Evolutionary conservation across 1,140 invertebrate genomes (phyloP).

Genomic region (Antheraea mylitta): DNA sequence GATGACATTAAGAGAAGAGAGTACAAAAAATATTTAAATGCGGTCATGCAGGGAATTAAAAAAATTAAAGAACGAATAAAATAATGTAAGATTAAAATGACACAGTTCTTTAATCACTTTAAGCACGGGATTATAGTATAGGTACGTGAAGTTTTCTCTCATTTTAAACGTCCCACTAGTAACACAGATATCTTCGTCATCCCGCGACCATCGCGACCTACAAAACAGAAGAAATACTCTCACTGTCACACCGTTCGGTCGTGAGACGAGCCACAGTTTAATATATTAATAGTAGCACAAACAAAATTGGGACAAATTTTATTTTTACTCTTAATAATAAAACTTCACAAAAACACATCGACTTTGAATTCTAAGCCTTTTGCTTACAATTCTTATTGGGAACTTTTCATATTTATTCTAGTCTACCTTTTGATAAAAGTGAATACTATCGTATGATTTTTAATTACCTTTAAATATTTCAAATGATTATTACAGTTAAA

Average conservation of each 20-base stretch:
- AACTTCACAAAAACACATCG: background rate
- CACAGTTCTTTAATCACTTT: slow-evolving; percentile 5
- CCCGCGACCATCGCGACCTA: slow-evolving; percentile 58
- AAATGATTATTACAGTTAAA: too few relatives aligned
- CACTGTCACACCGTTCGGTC: slow-evolving; percentile 39
- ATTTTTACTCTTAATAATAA: background rate
- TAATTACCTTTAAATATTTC: too few relatives aligned
- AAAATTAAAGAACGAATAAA: background rate
- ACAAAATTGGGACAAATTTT: background rate
- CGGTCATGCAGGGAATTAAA: background rate
- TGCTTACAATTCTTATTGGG: background rate
- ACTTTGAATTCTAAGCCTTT: background rate
- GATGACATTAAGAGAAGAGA: background rate
- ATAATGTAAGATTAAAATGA: background rate
- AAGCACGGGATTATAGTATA: slow-evolving; percentile 12
- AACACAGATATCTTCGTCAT: slow-evolving; percentile 21
- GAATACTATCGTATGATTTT: too few relatives aligned
- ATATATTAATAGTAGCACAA: background rate
- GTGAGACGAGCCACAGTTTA: background rate
- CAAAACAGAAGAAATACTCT: slow-evolving; percentile 57
- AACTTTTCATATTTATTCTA: background rate
- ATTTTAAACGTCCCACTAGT: slow-evolving; percentile 30
- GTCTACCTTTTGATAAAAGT: too few relatives aligned
- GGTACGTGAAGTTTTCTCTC: slow-evolving; percentile 28
- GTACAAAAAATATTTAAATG: too few relatives aligned